Base-by-base conservation (phyloP, 1,140 invertebrate genomes). In the Drosophila sp. region DNA sequence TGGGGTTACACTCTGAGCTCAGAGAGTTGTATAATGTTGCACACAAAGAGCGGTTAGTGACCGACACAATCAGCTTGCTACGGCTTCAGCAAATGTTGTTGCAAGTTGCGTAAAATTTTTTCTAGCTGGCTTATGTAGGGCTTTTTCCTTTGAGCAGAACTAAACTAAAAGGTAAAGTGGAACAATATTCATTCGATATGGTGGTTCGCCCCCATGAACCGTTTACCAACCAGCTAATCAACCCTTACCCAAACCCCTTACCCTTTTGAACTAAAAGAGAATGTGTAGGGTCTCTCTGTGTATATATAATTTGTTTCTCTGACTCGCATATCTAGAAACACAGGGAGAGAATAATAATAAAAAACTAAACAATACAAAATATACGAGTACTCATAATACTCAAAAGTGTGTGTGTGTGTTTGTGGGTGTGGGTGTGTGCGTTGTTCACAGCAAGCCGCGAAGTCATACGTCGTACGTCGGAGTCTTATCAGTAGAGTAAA, bases 311-410 rank as follows among this genome's bases (percentile, higher is more conserved):
- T 50, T 50, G 44, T 50, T 50, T 50, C 27, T 50, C 25, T 50
- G 44, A 50, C 44, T 50, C 44, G 44, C 25, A 50, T 50, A 50
- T 50, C 44, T 50, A 27, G 23, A 50, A 25, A 27, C 2, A 27
- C 6, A 50, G 5, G 10, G 23, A 44, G n/a, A 44, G n/a, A 23
- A 50, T 25, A 50, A 47, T 47, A 47, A 47, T 50, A 47, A 50
- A 50, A 50, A 50, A 50, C 44, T 50, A 50, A 50, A 50, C 44
- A 50, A 50, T 50, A 50, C 44, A 50, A 50, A 50, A 50, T 50
- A 50, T 50, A 50, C 23, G 25, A 50, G 25, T 27, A 50, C 7
- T 50, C 23, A 50, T 50, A 50, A 50, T 25, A 27, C 44, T 47
- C 44, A 23, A 3, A 27, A 10, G 7, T 25, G 17, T 47, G 44